Conservation (phyloP, 2,797 vertebrate genomes). For the Coreius guichenoti region DNA sequence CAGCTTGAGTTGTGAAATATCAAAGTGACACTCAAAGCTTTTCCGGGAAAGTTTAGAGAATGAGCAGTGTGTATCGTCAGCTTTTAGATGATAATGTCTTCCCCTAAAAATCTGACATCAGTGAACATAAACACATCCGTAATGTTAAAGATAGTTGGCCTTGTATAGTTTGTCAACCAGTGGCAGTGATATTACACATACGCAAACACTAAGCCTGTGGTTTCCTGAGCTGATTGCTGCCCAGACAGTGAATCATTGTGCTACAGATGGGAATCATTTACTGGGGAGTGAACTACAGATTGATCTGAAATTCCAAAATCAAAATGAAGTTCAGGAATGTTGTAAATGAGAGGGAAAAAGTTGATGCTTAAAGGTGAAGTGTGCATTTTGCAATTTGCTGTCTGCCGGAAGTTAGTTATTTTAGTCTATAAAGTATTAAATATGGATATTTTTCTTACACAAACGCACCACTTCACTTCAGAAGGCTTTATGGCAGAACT, state of each 20-base stretch:
- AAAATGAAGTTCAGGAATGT: conserved; percentile 49
- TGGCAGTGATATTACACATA: conserved; percentile 17
- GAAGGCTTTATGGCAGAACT: too few relatives aligned
- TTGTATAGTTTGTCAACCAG: conserved; percentile 9
- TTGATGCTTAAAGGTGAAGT: not conserved
- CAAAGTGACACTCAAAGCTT: not conserved
- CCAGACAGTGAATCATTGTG: conserved; percentile 50
- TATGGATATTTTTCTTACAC: too few relatives aligned
- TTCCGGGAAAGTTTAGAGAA: not conserved
- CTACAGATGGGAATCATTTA: conserved; percentile 78
- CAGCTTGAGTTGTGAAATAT: conserved; percentile 29
- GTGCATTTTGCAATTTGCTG: not conserved
- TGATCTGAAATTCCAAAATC: conserved; percentile 54
- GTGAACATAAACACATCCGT: not conserved
- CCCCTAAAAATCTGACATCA: not conserved
- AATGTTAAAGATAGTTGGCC: conserved; percentile 3
- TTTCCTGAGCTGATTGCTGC: conserved; percentile 41
- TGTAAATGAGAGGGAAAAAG: not conserved
- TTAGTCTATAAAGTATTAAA: too few relatives aligned
- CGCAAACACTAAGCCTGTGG: conserved; percentile 8
- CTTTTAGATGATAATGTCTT: not conserved
- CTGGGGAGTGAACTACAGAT: conserved; percentile 60
- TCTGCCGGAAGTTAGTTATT: too few relatives aligned
- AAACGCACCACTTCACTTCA: too few relatives aligned
- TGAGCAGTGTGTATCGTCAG: not conserved